Conservation (phyloP, 2,888 invertebrate species). For the Heliothis peltigera region DNA sequence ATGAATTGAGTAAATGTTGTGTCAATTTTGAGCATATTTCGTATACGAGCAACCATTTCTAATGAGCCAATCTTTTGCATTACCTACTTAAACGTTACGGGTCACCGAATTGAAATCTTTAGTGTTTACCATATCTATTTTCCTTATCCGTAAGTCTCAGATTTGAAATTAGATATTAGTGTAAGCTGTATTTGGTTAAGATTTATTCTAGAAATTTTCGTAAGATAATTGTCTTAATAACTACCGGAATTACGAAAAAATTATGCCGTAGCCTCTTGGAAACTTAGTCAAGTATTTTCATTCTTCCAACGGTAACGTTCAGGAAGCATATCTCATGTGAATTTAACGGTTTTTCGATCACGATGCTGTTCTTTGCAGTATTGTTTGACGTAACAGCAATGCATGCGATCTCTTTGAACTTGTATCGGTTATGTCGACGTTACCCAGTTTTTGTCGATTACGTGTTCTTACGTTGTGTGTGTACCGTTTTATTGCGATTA, state of each 20-base stretch:
- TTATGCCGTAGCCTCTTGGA: neutral
- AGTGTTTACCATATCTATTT: neutral
- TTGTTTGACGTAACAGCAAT: slow-evolving; percentile 69
- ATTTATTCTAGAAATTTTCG: no score
- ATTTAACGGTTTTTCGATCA: slow-evolving; percentile 74
- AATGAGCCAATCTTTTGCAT: neutral
- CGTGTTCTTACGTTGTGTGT: slow-evolving; percentile 41
- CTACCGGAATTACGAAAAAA: neutral
- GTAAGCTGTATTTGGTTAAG: no score
- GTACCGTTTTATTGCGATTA: slow-evolving; percentile 29
- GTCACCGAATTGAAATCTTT: neutral
- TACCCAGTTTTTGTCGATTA: slow-evolving; percentile 49
- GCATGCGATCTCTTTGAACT: slow-evolving; percentile 63
- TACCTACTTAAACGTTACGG: neutral
- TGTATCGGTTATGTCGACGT: slow-evolving; percentile 50
- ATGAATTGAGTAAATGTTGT: no score
- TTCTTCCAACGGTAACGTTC: slow-evolving; percentile 38
- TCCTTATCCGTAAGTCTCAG: neutral
- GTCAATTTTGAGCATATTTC: no score
- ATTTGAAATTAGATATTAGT: no score
- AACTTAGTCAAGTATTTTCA: slow-evolving; percentile 21
- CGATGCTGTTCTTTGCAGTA: slow-evolving; percentile 63
- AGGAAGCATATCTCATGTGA: slow-evolving; percentile 71
- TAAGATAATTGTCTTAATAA: neutral
- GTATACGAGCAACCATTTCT: no score